phyloP scores from a whole-genome alignment of 2,113 vertebrate species.

The Carettochelys insculpta region DNA sequence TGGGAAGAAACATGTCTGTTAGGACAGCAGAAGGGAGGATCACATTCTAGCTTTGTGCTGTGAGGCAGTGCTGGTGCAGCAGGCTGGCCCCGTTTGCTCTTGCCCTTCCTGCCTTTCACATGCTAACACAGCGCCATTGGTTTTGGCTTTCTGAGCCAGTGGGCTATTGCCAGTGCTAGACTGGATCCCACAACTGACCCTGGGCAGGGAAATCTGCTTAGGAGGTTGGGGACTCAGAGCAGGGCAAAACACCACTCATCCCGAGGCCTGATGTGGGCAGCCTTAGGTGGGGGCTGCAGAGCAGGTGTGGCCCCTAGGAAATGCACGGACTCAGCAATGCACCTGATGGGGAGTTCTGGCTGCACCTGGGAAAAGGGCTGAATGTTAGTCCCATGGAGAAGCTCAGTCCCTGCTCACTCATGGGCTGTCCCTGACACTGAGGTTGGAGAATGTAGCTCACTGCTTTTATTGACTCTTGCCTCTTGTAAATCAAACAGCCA shows the following conservation, averaged over 20 bases:
- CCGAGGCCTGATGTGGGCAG: background rate
- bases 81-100: background rate
- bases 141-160: background rate
- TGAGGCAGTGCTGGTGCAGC: slow-evolving; percentile 3
- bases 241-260: background rate
- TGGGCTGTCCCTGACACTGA: background rate
- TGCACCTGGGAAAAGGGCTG: background rate
- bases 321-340: background rate
- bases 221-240: background rate
- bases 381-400: background rate
- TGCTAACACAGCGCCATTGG: background rate
- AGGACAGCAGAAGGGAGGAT: background rate
- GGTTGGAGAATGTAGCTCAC: background rate
- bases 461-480: background rate
- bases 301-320: background rate
- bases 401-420: background rate
- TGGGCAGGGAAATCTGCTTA: background rate
- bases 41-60: background rate
- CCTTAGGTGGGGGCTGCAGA: background rate
- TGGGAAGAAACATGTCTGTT: background rate
- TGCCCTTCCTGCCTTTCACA: background rate
- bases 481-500: background rate
- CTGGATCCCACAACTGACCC: background rate
- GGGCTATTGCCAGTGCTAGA: background rate
- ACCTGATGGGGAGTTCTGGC: background rate